Evolutionary conservation across 2,113 vertebrate species (phyloP), one percentile per base, ranked within the genome.

Genomic region (Columba janthina): DNA sequence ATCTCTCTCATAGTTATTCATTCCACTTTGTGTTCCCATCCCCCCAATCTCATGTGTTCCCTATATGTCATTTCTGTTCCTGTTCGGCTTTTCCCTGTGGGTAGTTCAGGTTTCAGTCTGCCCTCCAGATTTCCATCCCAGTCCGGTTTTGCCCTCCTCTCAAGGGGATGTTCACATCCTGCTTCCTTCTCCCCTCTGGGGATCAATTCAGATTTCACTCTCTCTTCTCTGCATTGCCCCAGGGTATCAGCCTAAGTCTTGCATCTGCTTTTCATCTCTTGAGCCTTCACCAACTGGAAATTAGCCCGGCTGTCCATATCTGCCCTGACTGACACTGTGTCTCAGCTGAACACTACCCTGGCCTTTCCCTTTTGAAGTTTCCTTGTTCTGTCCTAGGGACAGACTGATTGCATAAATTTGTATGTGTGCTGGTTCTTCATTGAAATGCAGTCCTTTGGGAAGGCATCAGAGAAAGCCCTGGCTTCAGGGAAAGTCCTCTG

Each of bases 321-420:
- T 93, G 65, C 87, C 80, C 40, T 31, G 12, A 44, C 83, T 91
- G 94, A 92, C 93, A 87, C 77, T 85, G 85, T 28, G 90, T 81
- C 88, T 79, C 12, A 92, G 96, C 80, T 76, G 65, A 82, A 36
- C 84, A 42, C 92, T 60, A 25, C 93, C 85, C 66, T 85, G 85
- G 90, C 86, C 96, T 75, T 93, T 90, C 46, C 76, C 92, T 84
- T 94, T 96, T 95, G 94, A 96, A 93, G 94, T 96, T 92, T 44
- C 69, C 88, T 46, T 88, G 90, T 88, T 91, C 72, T 85, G 61
- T 96, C 90, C 92, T 74, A 84, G 51, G 93, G 80, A 87, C 14
- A 95, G 92, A 70, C 92, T 92, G 96, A 92, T 95, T 94, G 85
- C 90, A 96, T 95, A 86, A 78, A 95, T 96, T 96, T 95, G 96